phyloP scores from a whole-genome alignment of 2,113 vertebrate species.

The Thomomys bottae region DNA sequence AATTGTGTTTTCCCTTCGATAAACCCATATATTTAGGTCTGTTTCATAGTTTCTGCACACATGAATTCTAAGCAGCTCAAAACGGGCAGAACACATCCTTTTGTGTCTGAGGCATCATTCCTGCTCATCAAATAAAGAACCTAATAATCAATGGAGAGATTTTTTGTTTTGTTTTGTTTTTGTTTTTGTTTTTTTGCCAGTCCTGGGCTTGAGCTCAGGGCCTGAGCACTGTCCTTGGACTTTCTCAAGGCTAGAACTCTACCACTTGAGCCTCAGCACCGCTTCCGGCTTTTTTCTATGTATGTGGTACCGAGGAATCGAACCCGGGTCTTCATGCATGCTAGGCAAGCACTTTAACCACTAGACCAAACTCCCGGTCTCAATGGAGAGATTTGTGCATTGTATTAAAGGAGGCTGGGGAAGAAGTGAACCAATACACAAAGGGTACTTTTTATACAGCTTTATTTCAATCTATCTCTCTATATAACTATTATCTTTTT shows the following conservation, averaged over 20 bases:
- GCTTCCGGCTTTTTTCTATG: too few relatives aligned
- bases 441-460: neutral
- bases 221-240: too few relatives aligned
- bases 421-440: slow-evolving; percentile 27
- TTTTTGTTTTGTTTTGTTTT: too few relatives aligned
- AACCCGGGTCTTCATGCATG: too few relatives aligned
- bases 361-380: too few relatives aligned
- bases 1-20: slow-evolving; percentile 65
- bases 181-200: too few relatives aligned
- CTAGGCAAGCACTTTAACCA: too few relatives aligned
- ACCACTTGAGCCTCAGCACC: too few relatives aligned
- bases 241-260: too few relatives aligned
- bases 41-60: slow-evolving; percentile 62
- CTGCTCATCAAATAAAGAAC: slow-evolving; percentile 31
- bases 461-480: neutral
- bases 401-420: neutral
- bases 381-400: slow-evolving; percentile 21
- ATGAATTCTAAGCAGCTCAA: slow-evolving; percentile 64
- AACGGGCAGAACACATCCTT: slow-evolving; percentile 33
- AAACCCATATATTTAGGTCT: slow-evolving; percentile 62
- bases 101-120: slow-evolving; percentile 6
- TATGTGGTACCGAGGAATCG: too few relatives aligned
- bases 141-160: slow-evolving; percentile 33
- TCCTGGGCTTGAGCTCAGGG: too few relatives aligned
- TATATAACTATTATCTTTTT: too few relatives aligned